These are phyloP conservation scores for Zaprionus ornatus DNA, from an alignment of 1,140 invertebrate genomes.

Conservation along the genomic window DNA sequence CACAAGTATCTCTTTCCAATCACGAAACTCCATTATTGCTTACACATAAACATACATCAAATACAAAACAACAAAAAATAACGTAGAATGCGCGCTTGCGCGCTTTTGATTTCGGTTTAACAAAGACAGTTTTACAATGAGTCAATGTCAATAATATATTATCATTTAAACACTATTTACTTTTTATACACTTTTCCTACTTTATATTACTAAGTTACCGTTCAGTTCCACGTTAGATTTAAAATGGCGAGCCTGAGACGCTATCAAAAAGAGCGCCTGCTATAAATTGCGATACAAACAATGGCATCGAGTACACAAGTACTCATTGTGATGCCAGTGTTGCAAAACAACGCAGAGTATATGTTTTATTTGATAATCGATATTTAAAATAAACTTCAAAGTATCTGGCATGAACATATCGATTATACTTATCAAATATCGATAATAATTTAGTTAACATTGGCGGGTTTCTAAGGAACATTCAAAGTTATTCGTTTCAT, in stretches of 20 bases:
- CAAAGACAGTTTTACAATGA: background rate
- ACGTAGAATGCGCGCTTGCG: background rate
- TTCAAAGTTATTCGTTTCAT: background rate
- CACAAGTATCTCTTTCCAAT: conserved; percentile 69
- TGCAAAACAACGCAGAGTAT: background rate
- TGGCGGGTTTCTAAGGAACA: background rate
- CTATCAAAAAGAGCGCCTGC: conserved; percentile 1
- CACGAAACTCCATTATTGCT: conserved; percentile 56
- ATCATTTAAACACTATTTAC: background rate
- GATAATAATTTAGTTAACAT: background rate
- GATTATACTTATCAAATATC: background rate
- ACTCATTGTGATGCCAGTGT: background rate
- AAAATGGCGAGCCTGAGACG: background rate
- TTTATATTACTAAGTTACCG: background rate
- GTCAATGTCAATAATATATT: background rate
- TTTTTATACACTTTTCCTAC: background rate
- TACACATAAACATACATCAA: conserved; percentile 5
- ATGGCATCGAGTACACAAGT: background rate
- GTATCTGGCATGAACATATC: background rate
- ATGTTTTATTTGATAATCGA: background rate
- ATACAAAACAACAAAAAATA: conserved; percentile 3
- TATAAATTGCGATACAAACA: background rate
- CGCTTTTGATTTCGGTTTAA: background rate
- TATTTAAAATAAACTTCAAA: background rate
- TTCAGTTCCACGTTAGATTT: background rate